Evolutionary conservation across 2,113 vertebrate species (phyloP), one percentile per base, ranked within the genome.

Genomic region (Vulpes vulpes): DNA sequence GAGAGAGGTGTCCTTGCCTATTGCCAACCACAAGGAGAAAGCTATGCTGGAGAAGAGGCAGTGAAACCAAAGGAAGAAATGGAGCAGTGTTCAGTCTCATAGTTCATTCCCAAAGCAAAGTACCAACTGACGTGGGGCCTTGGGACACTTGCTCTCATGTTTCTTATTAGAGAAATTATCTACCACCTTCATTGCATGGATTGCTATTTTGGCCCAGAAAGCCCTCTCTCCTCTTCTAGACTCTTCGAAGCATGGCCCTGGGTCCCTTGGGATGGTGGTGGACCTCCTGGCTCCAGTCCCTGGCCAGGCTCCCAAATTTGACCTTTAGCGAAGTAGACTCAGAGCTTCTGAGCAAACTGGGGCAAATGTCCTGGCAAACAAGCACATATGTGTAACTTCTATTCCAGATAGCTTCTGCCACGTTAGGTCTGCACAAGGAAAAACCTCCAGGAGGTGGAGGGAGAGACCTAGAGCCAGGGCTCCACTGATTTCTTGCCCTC

Each of bases 21-120:
- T 0, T 32, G 64, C 55, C 8, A 38, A 35, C 32, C 43, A 53
- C 8, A n/a, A 6, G 35, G 59, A 32, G 25, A 81, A 10, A 19
- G 12, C 10, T 27, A 1, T 9, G 22, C 27, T 12, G 1, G 5
- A 12, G 16, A 38, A 12, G 69, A 32, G 38, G 49, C 0, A 3
- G 55, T 11, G 10, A n/a, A 25, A 65, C 43, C 23, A 15, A 38
- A 10, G 8, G 57, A 23, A 43, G 16, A 11, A 8, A 5, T 0
- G 55, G 14, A 32, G 43, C 27, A 2, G 17, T 3, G 2, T 8
- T 12, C 2, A 9, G 38, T 25, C 73, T 57, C 64, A 6, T 0
- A 6, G 3, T 19, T 27, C 8, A 0, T 0, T 25, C 15, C 30
- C 69, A 3, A 6, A 57, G 64, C 25, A 55, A 27, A 23, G 3